Percentiles rank a stretch among this genome's conserved stretches.
These are phyloP conservation scores for Alauda arvensis DNA, from an alignment of 2,797 vertebrate genomes.

Conservation along the genomic window DNA sequence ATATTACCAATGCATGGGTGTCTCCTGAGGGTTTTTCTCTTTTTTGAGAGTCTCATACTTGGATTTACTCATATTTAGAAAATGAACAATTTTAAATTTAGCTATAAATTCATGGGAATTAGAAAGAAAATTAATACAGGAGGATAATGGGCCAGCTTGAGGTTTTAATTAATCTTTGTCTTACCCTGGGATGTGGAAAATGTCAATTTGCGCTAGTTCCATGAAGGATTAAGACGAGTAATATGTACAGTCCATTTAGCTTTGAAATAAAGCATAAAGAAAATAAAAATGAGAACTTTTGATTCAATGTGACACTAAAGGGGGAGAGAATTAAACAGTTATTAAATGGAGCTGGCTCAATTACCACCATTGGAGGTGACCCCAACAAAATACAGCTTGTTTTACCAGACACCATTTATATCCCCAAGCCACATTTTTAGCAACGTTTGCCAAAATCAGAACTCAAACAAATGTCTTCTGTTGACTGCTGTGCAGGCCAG, in stretches of 20 bases:
- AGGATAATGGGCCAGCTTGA: conserved; percentile 35
- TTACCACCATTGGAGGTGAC: conserved; percentile 11
- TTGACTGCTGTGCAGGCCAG: background rate
- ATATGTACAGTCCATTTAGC: conserved; percentile 46
- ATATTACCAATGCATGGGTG: background rate
- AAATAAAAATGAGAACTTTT: conserved; percentile 50
- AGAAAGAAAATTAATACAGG: conserved; percentile 6
- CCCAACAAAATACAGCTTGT: background rate
- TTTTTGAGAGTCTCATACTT: background rate
- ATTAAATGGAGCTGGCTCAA: conserved; percentile 18
- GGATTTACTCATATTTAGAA: conserved; percentile 4
- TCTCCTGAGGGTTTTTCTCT: background rate
- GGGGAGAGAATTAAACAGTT: conserved; percentile 6
- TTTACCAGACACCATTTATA: background rate
- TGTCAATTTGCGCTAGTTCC: conserved; percentile 44
- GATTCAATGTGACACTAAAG: conserved; percentile 45
- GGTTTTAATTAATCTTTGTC: conserved; percentile 63
- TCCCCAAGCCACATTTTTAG: background rate
- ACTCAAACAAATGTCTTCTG: conserved; percentile 5
- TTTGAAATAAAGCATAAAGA: conserved; percentile 51
- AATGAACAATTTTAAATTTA: conserved; percentile 5
- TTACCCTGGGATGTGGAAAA: conserved; percentile 43
- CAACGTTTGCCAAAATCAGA: background rate
- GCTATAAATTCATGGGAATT: conserved; percentile 35
- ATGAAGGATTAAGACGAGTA: conserved; percentile 49